Conservation (phyloP, 2,888 invertebrate species). For the Amorpha juglandis region DNA sequence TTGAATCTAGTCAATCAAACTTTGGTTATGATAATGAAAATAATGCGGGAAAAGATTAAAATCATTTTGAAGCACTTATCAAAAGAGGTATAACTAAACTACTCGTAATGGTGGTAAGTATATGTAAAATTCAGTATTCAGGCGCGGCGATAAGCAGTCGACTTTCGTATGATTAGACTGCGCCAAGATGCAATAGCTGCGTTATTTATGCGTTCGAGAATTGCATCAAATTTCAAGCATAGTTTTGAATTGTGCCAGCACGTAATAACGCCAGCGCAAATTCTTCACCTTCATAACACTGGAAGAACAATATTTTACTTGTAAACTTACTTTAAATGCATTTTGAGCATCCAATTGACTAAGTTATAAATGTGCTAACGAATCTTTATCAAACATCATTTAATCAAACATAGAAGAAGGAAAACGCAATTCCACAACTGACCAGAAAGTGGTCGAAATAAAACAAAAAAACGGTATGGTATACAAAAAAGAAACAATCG, state of each 20-base stretch:
- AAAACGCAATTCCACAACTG: slow-evolving; percentile 1
- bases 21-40: background rate
- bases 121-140: background rate
- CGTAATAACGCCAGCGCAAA: background rate
- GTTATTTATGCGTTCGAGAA: background rate
- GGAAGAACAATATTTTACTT: background rate
- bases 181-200: background rate
- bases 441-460: slow-evolving; percentile 10
- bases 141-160: background rate
- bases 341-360: background rate
- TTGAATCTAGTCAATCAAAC: background rate
- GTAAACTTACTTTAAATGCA: too few relatives aligned
- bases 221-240: background rate
- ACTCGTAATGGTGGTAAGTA: background rate
- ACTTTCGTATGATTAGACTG: background rate
- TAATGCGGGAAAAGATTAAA: background rate
- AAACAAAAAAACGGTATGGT: slow-evolving; percentile 9
- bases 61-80: background rate
- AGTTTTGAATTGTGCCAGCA: background rate
- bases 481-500: slow-evolving; percentile 21
- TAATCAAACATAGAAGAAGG: background rate
- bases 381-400: background rate
- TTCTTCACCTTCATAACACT: background rate
- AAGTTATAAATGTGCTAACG: background rate
- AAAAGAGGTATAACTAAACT: background rate